These are phyloP conservation scores for Oeneis ivallda DNA, from an alignment of 2,888 invertebrate species.

Conservation along the genomic window DNA sequence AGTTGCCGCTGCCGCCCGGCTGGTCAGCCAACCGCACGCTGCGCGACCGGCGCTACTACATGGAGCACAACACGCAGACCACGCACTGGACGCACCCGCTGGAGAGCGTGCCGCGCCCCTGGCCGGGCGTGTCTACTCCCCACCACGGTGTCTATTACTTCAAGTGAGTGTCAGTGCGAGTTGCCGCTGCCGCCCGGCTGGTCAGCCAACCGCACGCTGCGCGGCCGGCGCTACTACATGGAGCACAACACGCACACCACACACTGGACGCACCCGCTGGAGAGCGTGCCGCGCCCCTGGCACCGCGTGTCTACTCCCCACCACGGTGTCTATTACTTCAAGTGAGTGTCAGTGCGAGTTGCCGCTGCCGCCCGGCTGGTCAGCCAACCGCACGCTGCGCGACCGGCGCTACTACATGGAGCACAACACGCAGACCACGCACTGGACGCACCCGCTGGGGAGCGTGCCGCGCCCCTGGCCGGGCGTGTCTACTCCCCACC, in stretches of 20 bases:
- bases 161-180: conserved; percentile 87
- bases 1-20: conserved; percentile 82
- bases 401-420: conserved; percentile 99
- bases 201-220: conserved; percentile 97
- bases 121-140: conserved; percentile 97
- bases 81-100: too few species aligned
- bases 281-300: conserved; percentile 94
- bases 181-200: conserved; percentile 97
- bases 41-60: too few species aligned
- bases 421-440: conserved; percentile 99
- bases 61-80: conserved; percentile 99
- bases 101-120: conserved; percentile 88
- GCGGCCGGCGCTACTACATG: conserved; percentile 97
- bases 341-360: conserved; percentile 62
- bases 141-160: conserved; percentile 98
- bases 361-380: conserved; percentile 76
- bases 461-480: conserved; percentile 95
- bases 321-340: conserved; percentile 93
- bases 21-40: conserved; percentile 83
- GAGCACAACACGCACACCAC: conserved; percentile 99
- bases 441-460: too few species aligned
- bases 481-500: conserved; percentile 95
- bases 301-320: conserved; percentile 96
- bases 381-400: conserved; percentile 85
- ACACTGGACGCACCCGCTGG: conserved; percentile 97